Percentiles rank a stretch among this genome's conserved stretches.
Conservation (phyloP, 2,113 vertebrate species). For the Otolemur garnettii region DNA sequence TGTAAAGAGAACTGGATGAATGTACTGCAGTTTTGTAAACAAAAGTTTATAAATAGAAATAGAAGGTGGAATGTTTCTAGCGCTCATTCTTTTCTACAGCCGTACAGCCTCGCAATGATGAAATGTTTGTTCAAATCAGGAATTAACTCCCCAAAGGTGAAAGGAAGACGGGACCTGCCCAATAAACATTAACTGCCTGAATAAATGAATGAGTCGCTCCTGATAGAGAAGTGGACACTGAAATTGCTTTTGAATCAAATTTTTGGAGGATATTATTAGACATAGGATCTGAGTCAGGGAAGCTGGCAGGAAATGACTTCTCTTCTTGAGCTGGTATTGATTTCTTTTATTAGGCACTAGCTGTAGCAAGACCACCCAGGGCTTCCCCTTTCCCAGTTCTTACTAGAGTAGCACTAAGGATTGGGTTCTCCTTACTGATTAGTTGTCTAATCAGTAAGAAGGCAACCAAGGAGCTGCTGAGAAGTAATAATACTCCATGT, state of each 20-base stretch:
- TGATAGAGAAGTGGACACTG: neutral
- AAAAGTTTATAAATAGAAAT: neutral
- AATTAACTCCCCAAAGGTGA: neutral
- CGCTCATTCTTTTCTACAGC: neutral
- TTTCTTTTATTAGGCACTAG: neutral
- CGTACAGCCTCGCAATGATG: neutral
- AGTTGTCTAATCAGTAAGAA: neutral
- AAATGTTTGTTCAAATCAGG: neutral
- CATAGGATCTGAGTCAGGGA: neutral
- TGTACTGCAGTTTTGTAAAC: neutral
- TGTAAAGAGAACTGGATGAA: neutral
- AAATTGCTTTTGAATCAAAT: neutral
- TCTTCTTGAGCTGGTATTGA: neutral
- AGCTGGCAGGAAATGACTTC: neutral
- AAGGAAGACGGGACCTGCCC: neutral
- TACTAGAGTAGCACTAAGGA: neutral
- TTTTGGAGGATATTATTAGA: neutral
- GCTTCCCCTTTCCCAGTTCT: neutral
- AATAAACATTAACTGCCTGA: neutral
- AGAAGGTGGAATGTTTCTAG: neutral
- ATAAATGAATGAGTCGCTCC: neutral
- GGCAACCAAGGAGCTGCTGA: neutral
- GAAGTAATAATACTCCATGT: neutral
- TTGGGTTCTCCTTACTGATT: neutral
- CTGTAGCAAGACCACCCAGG: neutral